Conservation (phyloP, 2,888 invertebrate genomes). For the Steinernema hermaphroditum region DNA sequence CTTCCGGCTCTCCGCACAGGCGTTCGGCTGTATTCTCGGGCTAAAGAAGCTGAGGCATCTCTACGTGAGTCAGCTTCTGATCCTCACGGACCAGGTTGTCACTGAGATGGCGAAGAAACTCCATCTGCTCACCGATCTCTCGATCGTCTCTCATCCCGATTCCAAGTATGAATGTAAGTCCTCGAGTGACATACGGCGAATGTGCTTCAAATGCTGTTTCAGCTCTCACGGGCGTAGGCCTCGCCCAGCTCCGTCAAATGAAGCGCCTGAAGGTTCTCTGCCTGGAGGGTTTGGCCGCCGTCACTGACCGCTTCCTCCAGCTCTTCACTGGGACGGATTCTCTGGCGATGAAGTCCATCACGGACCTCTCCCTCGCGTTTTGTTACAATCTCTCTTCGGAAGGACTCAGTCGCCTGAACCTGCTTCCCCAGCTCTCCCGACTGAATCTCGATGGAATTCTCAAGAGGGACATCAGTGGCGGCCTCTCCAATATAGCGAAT, state of each 20-base stretch:
- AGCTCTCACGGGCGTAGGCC: slow-evolving; percentile 39
- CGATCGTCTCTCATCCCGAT: slow-evolving; percentile 42
- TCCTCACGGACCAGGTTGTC: slow-evolving; percentile 36
- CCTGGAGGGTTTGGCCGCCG: slow-evolving; percentile 50
- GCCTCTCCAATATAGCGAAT: slow-evolving; percentile 42
- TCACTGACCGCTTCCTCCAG: slow-evolving; percentile 23
- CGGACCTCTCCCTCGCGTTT: slow-evolving; percentile 23
- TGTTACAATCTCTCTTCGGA: slow-evolving; percentile 31
- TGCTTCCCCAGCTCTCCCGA: slow-evolving; percentile 36
- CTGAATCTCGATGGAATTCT: slow-evolving; percentile 53
- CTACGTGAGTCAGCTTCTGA: slow-evolving; percentile 39
- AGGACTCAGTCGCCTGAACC: slow-evolving; percentile 34
- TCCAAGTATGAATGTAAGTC: slow-evolving; percentile 38
- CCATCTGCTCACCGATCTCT: slow-evolving; percentile 35
- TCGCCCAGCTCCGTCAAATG: slow-evolving; percentile 34
- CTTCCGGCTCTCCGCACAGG: slow-evolving; percentile 37
- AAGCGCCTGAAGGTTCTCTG: slow-evolving; percentile 34
- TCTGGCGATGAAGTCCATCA: neutral
- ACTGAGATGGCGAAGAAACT: slow-evolving; percentile 34
- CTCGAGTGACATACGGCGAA: no score
- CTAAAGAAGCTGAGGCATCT: slow-evolving; percentile 39
- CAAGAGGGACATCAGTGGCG: slow-evolving; percentile 48
- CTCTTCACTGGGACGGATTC: neutral
- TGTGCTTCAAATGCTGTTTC: slow-evolving; percentile 3
- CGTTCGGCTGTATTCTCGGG: slow-evolving; percentile 15